Conservation (phyloP, 2,113 vertebrate genomes). For the Rallus limicola region DNA sequence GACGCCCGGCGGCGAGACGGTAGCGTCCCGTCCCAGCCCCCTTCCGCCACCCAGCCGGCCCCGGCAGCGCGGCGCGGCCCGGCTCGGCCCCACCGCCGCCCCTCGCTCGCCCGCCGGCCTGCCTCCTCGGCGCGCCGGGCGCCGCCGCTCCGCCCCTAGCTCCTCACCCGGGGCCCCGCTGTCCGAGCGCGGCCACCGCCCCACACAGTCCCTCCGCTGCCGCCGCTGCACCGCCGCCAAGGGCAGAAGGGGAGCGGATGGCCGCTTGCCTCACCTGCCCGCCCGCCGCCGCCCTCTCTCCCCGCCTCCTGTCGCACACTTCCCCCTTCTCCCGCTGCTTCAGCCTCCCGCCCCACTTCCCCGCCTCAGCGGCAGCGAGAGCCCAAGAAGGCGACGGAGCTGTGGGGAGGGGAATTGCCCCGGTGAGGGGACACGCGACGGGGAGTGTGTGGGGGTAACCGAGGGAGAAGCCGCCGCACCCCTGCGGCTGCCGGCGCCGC, state of each 20-base stretch:
- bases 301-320: background rate
- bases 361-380: background rate
- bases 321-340: background rate
- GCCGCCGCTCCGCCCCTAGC: background rate
- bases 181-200: background rate
- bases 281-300: slow-evolving; percentile 17
- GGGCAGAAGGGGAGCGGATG: background rate
- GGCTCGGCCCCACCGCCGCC: background rate
- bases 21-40: background rate
- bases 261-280: slow-evolving; percentile 15
- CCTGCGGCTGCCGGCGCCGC: background rate
- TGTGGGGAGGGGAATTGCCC: background rate
- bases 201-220: background rate
- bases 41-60: background rate
- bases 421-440: background rate
- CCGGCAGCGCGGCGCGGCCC: background rate
- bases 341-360: background rate
- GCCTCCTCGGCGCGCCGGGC: background rate
- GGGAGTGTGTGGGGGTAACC: too few species aligned
- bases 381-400: background rate
- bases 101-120: background rate
- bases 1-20: background rate
- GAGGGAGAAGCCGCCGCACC: background rate
- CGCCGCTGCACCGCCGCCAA: background rate
- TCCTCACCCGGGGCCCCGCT: background rate